Evolutionary conservation across 2,797 vertebrate genomes (phyloP), one percentile per base, ranked within the genome.

Genomic region (Erethizon dorsatum): DNA sequence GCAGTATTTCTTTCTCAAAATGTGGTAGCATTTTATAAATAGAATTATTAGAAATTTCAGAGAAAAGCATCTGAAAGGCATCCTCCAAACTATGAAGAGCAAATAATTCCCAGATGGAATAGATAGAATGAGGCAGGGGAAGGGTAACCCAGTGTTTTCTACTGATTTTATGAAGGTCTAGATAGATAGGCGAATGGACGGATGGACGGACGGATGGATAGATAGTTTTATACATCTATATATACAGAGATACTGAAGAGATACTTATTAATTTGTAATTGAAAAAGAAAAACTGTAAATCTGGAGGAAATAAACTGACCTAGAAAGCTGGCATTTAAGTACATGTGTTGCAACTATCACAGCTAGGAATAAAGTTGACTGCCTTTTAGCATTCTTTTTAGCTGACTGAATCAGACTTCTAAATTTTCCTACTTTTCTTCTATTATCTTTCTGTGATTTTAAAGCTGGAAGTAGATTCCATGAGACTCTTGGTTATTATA

Each of bases 241-340:
- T 56, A 78, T 56, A 13, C 28, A 84, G 61, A 67, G 17, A 52
- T 33, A 47, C 12, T 82, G 18, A 88, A 56, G n/a, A 15, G 20
- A 45, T 15, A 86, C 63, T 28, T 54, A 90, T 86, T 86, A 26
- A 54, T 90, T 71, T 78, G 54, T 17, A 83, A 56, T 0, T 90
- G 8, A 69, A 93, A 97, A 88, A n/a, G 56, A 89, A 88, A 88
- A 79, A 94, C 26, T 67, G 41, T 63, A 96, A 96, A 57, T 54
- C 28, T 77, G 45, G 20, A 65, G 59, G 79, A 54, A 41, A 57
- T 33, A 33, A n/a, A 56, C 37, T 73, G 63, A 90, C 88, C 41
- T 50, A 59, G 28, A 91, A 80, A 67, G 20, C 57, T 87, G 82
- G 87, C 24, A 71, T 93, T 92, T 82, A 88, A 94, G 41, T 75